These are phyloP conservation scores for Pleuronectes platessa DNA, from an alignment of 2,113 vertebrate genomes.

Conservation along the genomic window DNA sequence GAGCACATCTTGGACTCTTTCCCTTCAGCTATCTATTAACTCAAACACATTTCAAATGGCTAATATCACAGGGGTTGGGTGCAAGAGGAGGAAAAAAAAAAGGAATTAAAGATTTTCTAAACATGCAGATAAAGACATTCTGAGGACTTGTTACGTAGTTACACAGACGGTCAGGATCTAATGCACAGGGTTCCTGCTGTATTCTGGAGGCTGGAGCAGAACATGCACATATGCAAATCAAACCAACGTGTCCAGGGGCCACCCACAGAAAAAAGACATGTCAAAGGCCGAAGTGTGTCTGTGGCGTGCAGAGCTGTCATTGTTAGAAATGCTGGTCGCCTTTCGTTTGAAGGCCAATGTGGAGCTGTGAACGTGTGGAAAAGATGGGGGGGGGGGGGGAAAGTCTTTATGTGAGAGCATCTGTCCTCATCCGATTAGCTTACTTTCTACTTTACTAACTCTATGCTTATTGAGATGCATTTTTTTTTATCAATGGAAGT, in stretches of 20 bases:
- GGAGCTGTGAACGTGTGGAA: constrained; percentile 28
- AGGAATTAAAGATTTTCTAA: constrained; percentile 56
- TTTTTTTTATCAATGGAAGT: constrained; percentile 64
- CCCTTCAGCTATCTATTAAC: constrained; percentile 41
- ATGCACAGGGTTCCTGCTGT: constrained; percentile 62
- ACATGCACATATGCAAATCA: constrained; percentile 78
- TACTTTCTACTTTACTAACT: constrained; percentile 40
- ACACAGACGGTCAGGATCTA: constrained; percentile 60
- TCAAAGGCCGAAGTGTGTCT: constrained; percentile 48
- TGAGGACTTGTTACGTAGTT: constrained; percentile 62
- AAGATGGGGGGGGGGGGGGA: too few relatives aligned
- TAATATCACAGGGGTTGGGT: constrained; percentile 51
- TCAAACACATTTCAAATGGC: constrained; percentile 60
- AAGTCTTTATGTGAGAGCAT: constrained; percentile 16
- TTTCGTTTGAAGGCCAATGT: constrained; percentile 32
- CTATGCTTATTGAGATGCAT: constrained; percentile 30
- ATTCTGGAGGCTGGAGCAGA: constrained; percentile 54
- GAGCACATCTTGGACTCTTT: constrained; percentile 30
- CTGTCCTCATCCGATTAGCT: constrained; percentile 34
- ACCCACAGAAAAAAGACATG: constrained; percentile 41
- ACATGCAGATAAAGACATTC: constrained; percentile 82
- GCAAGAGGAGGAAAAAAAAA: constrained; percentile 60
- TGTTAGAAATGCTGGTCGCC: constrained; percentile 50
- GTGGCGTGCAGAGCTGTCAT: constrained; percentile 41
- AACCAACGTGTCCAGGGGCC: constrained; percentile 49